phyloP scores from a whole-genome alignment of 2,888 invertebrate species.

The Chloroclystis v-ata region DNA sequence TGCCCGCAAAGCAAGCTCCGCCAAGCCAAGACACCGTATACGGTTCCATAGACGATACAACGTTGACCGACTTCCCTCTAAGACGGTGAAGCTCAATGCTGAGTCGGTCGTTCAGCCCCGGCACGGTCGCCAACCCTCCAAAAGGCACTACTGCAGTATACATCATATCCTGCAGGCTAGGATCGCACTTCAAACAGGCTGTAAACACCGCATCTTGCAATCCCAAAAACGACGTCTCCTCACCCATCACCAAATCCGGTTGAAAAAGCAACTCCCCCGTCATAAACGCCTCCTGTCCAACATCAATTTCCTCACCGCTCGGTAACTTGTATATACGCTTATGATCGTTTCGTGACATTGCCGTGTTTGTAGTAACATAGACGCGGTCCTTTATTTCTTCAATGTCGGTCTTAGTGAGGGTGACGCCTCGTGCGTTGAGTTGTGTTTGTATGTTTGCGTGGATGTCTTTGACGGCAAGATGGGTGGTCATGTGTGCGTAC shows the following conservation, averaged over 20 bases:
- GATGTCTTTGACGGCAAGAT: conserved; percentile 43
- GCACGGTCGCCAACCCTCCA: conserved; percentile 50
- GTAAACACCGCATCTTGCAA: conserved; percentile 43
- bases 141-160: conserved; percentile 46
- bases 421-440: conserved; percentile 34
- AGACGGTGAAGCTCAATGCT: conserved; percentile 39
- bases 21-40: conserved; percentile 58
- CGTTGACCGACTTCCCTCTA: conserved; percentile 33
- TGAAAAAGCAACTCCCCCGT: conserved; percentile 52
- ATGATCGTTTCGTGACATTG: conserved; percentile 31
- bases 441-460: conserved; percentile 37
- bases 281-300: conserved; percentile 49
- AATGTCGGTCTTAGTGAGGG: conserved; percentile 29
- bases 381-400: conserved; percentile 33
- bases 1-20: conserved; percentile 57
- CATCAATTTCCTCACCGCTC: conserved; percentile 44
- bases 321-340: conserved; percentile 38
- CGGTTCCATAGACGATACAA: conserved; percentile 45
- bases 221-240: conserved; percentile 32
- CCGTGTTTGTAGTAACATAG: conserved; percentile 40
- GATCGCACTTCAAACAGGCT: conserved; percentile 48
- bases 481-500: conserved; percentile 52
- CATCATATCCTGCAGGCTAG: conserved; percentile 42
- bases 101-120: conserved; percentile 48
- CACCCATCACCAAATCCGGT: conserved; percentile 40